Base-by-base conservation (phyloP, 2,888 invertebrate species). In the Tetranychus piercei region DNA sequence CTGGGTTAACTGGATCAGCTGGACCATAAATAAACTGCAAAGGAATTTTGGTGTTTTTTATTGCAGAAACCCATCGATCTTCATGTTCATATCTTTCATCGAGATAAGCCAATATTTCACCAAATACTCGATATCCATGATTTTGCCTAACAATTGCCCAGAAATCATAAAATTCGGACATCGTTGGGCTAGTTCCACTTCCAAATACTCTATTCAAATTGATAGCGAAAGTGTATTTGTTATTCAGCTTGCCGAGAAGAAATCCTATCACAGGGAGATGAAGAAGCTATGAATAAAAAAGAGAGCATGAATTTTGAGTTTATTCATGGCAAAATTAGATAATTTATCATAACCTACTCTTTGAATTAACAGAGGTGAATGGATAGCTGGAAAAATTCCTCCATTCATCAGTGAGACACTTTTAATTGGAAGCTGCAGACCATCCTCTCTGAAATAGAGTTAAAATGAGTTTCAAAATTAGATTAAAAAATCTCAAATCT, bases 21-120 rank as follows among this genome's bases (percentile, higher is more conserved):
- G 81, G 81, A 8, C 82, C 82, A 78, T 81, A 82, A 23, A 82
- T 81, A 78, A 82, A 80, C 76, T 81, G 80, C 20, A 82, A 80
- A 77, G 80, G 81, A 8, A 81, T 72, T 0, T 76, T 44, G 15
- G 81, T 77, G 43, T 77, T 75, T 74, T 79, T 78, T n/a, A 82
- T 75, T 8, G 81, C 81, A 55, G 80, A 80, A 15, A 80, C 80
- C 82, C 82, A 82, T 74, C 81, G 79, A 9, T 80, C 80, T 74
- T 80, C 80, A 77, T 81, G 76, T 23, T 74, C 73, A 11, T 75
- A 72, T 71, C 82, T 78, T 76, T 82, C 81, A 64, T 78, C 77
- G 6, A 82, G 79, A 74, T 81, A 82, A 6, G 79, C 76, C 6
- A 78, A 64, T 4, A 78, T 23, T 11, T 76, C 75, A 15, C 77